These are phyloP conservation scores for Lepidocyrtinus sp. DNA, from an alignment of 2,888 invertebrate genomes.

Conservation along the genomic window DNA sequence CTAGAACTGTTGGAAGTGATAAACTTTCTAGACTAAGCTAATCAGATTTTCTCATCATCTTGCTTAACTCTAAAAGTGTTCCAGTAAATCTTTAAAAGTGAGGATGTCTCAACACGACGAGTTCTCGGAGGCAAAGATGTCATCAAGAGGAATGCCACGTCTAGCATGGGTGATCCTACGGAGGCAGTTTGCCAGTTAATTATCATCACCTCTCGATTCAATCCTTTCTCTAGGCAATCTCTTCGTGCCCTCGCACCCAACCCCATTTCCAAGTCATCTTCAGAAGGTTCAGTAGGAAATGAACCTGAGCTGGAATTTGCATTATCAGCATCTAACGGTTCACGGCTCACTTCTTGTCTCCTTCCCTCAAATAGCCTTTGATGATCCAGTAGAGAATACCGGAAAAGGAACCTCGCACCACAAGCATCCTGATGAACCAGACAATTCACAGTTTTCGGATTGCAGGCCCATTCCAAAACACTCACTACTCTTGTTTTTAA, in stretches of 20 bases:
- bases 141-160: slow-evolving; percentile 53
- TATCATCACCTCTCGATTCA: slow-evolving; percentile 47
- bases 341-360: neutral
- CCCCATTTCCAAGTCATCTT: neutral
- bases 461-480: slow-evolving; percentile 24
- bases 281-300: neutral
- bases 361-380: neutral
- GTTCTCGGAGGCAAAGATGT: slow-evolving; percentile 45
- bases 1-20: neutral
- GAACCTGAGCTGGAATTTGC: neutral
- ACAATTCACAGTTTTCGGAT: slow-evolving; percentile 32
- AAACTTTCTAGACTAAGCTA: neutral
- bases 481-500: slow-evolving; percentile 20
- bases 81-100: slow-evolving; percentile 49
- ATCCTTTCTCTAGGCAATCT: slow-evolving; percentile 12
- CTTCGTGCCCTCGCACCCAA: slow-evolving; percentile 10
- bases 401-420: slow-evolving; percentile 36
- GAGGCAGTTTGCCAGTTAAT: slow-evolving; percentile 52
- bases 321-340: neutral
- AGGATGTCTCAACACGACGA: slow-evolving; percentile 29
- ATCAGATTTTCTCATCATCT: neutral
- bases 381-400: slow-evolving; percentile 11
- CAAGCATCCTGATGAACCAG: slow-evolving; percentile 41
- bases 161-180: slow-evolving; percentile 54
- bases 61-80: slow-evolving; percentile 36